Percentiles rank a stretch among this genome's conserved stretches.
phyloP scores from a whole-genome alignment of 2,113 vertebrate genomes.

The Helogale parvula region DNA sequence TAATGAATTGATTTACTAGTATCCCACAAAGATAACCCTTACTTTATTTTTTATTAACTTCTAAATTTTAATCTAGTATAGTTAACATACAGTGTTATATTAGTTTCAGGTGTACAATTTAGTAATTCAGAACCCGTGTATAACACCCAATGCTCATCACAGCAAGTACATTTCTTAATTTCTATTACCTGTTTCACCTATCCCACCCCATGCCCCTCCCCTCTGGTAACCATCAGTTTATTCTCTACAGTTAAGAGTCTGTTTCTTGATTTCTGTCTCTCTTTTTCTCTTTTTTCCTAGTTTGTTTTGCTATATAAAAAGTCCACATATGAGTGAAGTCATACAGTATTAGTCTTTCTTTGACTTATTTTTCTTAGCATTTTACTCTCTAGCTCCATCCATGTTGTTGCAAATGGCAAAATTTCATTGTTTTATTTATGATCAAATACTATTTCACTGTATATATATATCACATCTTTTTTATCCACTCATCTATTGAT shows the following conservation, averaged over 20 bases:
- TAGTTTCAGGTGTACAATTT: not conserved
- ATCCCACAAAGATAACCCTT: not conserved
- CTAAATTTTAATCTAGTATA: not conserved
- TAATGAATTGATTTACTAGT: not conserved
- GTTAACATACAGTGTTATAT: not conserved
- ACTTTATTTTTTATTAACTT: not conserved
- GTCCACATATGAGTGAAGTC: not conserved
- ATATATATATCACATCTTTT: not conserved
- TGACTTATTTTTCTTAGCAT: not conserved
- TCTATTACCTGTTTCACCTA: not conserved
- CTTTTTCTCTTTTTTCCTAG: not conserved
- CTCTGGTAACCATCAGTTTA: not conserved
- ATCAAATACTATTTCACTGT: not conserved
- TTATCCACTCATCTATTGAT: not conserved
- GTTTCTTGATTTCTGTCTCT: not conserved
- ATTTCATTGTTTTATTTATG: not conserved
- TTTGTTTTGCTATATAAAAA: not conserved
- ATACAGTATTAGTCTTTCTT: not conserved
- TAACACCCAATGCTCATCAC: not conserved
- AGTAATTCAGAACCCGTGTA: not conserved
- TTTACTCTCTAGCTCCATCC: not conserved
- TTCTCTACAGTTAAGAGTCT: not conserved
- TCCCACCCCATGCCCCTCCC: not conserved
- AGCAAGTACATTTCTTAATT: not conserved
- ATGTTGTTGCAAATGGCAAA: not conserved